Conservation (phyloP, 1,140 invertebrate genomes). For the Pararge aegeria region DNA sequence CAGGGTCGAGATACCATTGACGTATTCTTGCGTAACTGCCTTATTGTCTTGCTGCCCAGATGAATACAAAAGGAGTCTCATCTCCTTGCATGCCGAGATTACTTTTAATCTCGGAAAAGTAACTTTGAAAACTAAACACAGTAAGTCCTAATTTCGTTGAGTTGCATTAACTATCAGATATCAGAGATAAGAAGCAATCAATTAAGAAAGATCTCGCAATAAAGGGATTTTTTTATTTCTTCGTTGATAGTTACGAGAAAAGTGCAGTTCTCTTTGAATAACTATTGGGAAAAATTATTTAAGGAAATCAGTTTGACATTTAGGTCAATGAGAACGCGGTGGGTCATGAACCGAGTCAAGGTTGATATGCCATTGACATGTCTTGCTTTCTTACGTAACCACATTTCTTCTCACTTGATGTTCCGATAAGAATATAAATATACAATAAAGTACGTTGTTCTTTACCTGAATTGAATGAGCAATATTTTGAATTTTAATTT, state of each 20-base stretch:
- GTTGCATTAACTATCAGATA: background rate
- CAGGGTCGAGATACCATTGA: slow-evolving; percentile 73
- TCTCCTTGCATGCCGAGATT: slow-evolving; percentile 4
- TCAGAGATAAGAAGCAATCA: too few relatives aligned
- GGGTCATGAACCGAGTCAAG: background rate
- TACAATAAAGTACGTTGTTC: background rate
- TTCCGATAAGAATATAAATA: background rate
- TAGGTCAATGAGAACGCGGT: background rate
- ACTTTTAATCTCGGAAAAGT: background rate
- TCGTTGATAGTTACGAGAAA: background rate
- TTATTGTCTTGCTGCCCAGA: slow-evolving; percentile 50
- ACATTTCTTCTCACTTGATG: background rate
- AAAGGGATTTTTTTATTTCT: background rate
- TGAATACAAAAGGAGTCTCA: slow-evolving; percentile 27
- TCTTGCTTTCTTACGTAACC: slow-evolving; percentile 8
- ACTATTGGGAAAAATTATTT: background rate
- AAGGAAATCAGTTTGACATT: slow-evolving; percentile 3
- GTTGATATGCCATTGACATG: slow-evolving; percentile 7
- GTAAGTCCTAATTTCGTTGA: background rate
- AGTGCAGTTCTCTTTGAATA: background rate
- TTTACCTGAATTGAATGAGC: background rate
- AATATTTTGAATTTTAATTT: too few relatives aligned
- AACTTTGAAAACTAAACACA: background rate
- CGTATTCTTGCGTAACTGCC: slow-evolving; percentile 58
- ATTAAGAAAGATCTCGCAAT: too few relatives aligned